phyloP scores from a whole-genome alignment of 2,888 invertebrate genomes.

The Pachymerium ferrugineum region DNA sequence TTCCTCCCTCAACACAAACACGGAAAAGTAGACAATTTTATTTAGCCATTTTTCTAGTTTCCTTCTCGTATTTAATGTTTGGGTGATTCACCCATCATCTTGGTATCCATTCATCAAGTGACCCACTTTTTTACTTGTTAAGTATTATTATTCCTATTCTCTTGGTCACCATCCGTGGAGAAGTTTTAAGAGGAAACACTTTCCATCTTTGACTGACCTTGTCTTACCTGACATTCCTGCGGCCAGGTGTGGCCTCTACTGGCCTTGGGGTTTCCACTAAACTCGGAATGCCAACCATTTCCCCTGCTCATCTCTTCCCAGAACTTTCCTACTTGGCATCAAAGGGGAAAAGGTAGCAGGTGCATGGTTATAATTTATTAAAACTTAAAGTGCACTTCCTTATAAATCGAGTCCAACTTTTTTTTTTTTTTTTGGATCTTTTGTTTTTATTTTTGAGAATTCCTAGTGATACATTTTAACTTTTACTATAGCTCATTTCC shows the following conservation, averaged over 20 bases:
- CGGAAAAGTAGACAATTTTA: no score
- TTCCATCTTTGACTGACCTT: neutral
- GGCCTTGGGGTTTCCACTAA: constrained; percentile 8
- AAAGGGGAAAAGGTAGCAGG: constrained; percentile 2
- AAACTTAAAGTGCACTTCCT: neutral
- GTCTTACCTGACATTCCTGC: constrained; percentile 8
- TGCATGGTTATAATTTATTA: constrained; percentile 9
- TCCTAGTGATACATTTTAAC: neutral
- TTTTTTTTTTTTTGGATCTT: neutral
- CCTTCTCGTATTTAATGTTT: neutral
- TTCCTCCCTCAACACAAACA: no score
- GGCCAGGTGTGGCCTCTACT: constrained; percentile 3
- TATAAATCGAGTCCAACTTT: neutral
- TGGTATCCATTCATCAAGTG: neutral
- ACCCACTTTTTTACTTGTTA: neutral
- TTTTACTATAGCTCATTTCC: neutral
- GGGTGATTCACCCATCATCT: neutral
- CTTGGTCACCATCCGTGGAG: neutral
- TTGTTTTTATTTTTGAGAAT: neutral
- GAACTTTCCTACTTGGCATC: neutral
- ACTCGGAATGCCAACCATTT: neutral
- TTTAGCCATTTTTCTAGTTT: neutral
- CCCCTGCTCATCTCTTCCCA: neutral
- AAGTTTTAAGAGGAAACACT: neutral
- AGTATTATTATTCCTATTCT: neutral